Conservation (phyloP, 2,888 invertebrate genomes). For the Scrobipalpa costella region DNA sequence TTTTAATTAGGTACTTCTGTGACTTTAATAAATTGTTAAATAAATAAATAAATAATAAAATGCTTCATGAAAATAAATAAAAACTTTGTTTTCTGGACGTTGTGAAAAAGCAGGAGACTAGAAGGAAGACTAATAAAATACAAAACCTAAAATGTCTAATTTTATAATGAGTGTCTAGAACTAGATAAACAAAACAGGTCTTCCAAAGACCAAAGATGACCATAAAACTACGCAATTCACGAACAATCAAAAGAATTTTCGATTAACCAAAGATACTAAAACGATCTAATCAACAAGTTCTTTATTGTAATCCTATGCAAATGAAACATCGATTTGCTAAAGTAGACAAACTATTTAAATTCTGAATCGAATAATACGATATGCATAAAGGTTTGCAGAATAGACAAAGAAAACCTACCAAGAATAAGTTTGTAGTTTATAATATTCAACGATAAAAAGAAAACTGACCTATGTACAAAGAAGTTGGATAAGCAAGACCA, state of each 20-base stretch:
- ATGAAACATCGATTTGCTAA: constrained; percentile 9
- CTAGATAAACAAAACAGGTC: neutral
- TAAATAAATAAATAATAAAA: no score
- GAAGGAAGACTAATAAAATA: no score
- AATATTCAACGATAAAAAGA: no score
- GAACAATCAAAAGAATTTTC: constrained; percentile 10
- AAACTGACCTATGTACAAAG: no score
- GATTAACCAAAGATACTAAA: neutral
- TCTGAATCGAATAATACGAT: neutral
- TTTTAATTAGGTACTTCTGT: no score
- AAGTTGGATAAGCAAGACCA: no score
- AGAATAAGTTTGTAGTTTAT: neutral
- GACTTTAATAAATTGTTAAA: no score
- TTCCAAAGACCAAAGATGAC: neutral
- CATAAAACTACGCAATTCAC: neutral
- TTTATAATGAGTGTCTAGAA: neutral
- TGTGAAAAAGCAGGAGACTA: no score
- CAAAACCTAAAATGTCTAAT: no score
- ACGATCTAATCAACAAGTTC: constrained; percentile 7
- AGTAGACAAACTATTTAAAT: neutral
- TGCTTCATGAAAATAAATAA: no score
- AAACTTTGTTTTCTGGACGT: no score
- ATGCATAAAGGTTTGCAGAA: neutral
- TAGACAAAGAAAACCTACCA: neutral
- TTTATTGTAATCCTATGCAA: constrained; percentile 18